Conservation (phyloP, 2,797 vertebrate genomes). For the Danio choprae region DNA sequence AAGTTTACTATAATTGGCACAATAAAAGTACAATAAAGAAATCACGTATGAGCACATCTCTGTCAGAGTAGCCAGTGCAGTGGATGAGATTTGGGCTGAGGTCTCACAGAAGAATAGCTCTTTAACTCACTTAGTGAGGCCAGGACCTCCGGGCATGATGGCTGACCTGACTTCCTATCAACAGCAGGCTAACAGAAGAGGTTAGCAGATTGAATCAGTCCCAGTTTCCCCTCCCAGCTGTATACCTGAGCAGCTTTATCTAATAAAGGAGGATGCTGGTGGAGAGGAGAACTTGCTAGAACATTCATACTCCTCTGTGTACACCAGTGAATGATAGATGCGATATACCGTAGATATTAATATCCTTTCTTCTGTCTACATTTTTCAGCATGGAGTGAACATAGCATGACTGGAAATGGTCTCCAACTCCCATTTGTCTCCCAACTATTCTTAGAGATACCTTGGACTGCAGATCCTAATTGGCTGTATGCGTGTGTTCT, state of each 20-base stretch:
- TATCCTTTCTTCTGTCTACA: background rate
- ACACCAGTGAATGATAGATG: slow-evolving; percentile 30
- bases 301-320: slow-evolving; percentile 33
- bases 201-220: slow-evolving; percentile 48
- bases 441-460: background rate
- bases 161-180: slow-evolving; percentile 36
- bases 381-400: background rate
- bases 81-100: slow-evolving; percentile 32
- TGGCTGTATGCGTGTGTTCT: background rate
- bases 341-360: background rate
- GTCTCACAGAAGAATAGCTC: slow-evolving; percentile 22
- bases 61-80: slow-evolving; percentile 12
- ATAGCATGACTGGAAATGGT: background rate
- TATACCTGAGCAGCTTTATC: slow-evolving; percentile 38
- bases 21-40: slow-evolving; percentile 48
- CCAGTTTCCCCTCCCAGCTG: slow-evolving; percentile 8
- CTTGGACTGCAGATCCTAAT: background rate
- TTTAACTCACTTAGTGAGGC: slow-evolving; percentile 17
- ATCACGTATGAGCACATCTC: slow-evolving; percentile 35
- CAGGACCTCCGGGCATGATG: slow-evolving; percentile 40
- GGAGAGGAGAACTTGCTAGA: slow-evolving; percentile 3
- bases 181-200: slow-evolving; percentile 22
- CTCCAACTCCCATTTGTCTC: background rate
- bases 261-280: slow-evolving; percentile 40
- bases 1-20: slow-evolving; percentile 50